Evolutionary conservation across 2,113 vertebrate genomes (phyloP).

Genomic region (Ageneiosus marmoratus): DNA sequence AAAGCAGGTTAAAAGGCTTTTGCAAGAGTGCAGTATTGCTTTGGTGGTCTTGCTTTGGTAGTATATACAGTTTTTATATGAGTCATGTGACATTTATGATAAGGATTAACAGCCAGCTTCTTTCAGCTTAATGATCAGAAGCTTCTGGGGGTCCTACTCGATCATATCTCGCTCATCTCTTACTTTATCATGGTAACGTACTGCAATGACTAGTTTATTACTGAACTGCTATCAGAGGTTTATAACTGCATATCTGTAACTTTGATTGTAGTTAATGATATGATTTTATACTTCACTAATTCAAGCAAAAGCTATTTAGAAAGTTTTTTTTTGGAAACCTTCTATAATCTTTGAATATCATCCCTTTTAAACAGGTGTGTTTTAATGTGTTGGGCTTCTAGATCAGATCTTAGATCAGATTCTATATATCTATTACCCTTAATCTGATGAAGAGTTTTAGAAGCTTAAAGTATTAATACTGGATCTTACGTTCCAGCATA

Average conservation of each 20-base stretch:
- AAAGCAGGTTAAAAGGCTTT: constrained; percentile 17
- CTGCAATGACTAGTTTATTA: not conserved
- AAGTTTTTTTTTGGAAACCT: not conserved
- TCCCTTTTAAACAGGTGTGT: not conserved
- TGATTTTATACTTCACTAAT: not conserved
- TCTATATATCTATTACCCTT: not conserved
- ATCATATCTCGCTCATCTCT: constrained; percentile 25
- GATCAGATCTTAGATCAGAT: not conserved
- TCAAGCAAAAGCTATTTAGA: not conserved
- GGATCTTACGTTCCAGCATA: not conserved
- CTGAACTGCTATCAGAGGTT: not conserved
- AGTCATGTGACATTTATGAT: constrained; percentile 58
- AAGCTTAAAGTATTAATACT: not conserved
- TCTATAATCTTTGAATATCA: not conserved
- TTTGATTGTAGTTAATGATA: not conserved
- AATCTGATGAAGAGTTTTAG: not conserved
- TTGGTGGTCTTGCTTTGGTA: constrained; percentile 35
- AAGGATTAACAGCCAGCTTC: constrained; percentile 29
- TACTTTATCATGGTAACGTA: constrained; percentile 39
- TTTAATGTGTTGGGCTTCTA: not conserved
- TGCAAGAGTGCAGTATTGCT: not conserved
- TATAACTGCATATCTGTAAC: not conserved
- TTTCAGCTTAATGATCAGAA: constrained; percentile 38
- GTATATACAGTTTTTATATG: constrained; percentile 33
- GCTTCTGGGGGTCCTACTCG: constrained; percentile 40